Conservation (phyloP, 2,888 invertebrate species). For the Eupithecia inturbata region DNA sequence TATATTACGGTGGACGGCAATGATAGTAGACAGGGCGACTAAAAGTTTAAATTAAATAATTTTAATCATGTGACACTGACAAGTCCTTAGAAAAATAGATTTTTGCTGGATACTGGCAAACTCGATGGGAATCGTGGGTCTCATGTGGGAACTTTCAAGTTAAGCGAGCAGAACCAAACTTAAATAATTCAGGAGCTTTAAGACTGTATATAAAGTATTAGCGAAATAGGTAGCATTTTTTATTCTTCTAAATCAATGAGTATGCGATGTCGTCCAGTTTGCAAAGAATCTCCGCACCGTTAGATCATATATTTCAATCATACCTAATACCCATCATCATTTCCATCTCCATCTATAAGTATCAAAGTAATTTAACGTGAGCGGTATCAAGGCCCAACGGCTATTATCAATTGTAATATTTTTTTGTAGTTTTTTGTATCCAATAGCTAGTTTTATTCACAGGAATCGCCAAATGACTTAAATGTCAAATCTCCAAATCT, state of each 20-base stretch:
- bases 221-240: background rate
- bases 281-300: background rate
- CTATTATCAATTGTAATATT: background rate
- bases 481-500: background rate
- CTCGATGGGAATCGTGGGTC: background rate
- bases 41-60: too few relatives aligned
- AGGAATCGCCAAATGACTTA: background rate
- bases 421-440: background rate
- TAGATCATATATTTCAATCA: background rate
- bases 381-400: background rate
- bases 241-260: background rate
- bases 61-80: background rate
- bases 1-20: too few relatives aligned
- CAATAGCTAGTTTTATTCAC: background rate
- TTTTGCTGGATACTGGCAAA: background rate
- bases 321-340: background rate
- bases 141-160: background rate
- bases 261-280: background rate
- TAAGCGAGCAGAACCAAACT: background rate
- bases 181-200: background rate
- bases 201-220: too few relatives aligned
- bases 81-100: too few relatives aligned
- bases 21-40: too few relatives aligned
- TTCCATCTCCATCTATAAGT: background rate
- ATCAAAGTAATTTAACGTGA: background rate